Conservation (phyloP, 1,140 invertebrate genomes). For the Lordiphosa mommai region DNA sequence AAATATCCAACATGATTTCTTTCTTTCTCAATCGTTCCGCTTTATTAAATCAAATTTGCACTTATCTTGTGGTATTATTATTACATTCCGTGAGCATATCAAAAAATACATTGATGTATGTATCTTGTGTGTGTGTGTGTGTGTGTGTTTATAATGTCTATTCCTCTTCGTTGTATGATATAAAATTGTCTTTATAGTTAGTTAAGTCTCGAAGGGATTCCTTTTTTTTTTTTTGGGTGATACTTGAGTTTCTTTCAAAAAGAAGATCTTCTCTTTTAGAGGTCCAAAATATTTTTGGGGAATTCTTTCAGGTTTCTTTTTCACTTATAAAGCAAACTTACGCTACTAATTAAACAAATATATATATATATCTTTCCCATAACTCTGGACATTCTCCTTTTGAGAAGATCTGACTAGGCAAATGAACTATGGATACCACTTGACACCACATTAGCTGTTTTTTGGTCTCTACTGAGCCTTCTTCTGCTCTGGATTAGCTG, state of each 20-base stretch:
- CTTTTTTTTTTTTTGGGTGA: background rate
- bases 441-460: no score
- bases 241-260: background rate
- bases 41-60: conserved; percentile 38
- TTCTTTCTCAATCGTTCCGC: background rate
- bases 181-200: conserved; percentile 51
- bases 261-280: background rate
- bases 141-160: conserved; percentile 7
- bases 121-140: conserved; percentile 19
- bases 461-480: background rate
- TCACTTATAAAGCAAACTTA: conserved; percentile 7
- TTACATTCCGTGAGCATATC: conserved; percentile 50
- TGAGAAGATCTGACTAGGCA: conserved; percentile 29
- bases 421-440: conserved; percentile 12
- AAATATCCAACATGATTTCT: no score
- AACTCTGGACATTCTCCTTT: background rate
- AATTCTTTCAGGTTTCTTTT: background rate
- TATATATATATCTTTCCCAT: background rate
- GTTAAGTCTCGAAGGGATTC: conserved; percentile 30
- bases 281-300: background rate
- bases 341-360: conserved; percentile 2
- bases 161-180: conserved; percentile 18
- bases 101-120: conserved; percentile 51
- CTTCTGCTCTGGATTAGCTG: background rate
- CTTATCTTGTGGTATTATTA: conserved; percentile 8